These are phyloP conservation scores for Yoshiicerus persimilis DNA, from an alignment of 1,140 invertebrate genomes.

Conservation along the genomic window DNA sequence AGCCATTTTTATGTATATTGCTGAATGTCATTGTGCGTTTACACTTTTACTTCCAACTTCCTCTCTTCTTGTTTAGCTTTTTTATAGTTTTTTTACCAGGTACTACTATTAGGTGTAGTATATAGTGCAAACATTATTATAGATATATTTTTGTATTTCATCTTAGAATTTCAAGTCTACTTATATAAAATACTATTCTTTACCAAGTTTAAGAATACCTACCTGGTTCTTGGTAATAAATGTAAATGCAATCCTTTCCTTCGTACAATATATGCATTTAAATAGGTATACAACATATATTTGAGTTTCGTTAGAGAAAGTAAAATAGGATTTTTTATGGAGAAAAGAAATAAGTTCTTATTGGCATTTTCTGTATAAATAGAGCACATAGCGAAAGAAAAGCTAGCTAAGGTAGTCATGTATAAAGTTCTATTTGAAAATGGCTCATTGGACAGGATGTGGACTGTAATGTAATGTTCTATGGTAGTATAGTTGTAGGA, in stretches of 20 bases:
- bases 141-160: too few species aligned
- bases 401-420: neutral
- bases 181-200: too few species aligned
- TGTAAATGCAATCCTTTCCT: too few species aligned
- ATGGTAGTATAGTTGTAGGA: neutral
- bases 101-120: too few species aligned
- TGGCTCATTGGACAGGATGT: constrained; percentile 1
- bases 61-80: neutral
- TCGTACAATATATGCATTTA: neutral
- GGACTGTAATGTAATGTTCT: neutral
- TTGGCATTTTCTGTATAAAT: neutral
- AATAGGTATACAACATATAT: neutral
- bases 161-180: too few species aligned
- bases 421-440: neutral
- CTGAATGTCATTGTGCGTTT: neutral
- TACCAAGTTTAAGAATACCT: neutral
- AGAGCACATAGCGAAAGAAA: neutral
- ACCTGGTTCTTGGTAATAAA: neutral
- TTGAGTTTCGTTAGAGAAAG: neutral
- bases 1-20: neutral
- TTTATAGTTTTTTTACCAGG: neutral
- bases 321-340: neutral
- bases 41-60: neutral
- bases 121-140: too few species aligned
- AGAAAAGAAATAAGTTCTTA: neutral